A percentile compares a stretch with the other conserved stretches of the same genome.
phyloP scores from a whole-genome alignment of 2,888 invertebrate genomes.

The Drosophila colorata region DNA sequence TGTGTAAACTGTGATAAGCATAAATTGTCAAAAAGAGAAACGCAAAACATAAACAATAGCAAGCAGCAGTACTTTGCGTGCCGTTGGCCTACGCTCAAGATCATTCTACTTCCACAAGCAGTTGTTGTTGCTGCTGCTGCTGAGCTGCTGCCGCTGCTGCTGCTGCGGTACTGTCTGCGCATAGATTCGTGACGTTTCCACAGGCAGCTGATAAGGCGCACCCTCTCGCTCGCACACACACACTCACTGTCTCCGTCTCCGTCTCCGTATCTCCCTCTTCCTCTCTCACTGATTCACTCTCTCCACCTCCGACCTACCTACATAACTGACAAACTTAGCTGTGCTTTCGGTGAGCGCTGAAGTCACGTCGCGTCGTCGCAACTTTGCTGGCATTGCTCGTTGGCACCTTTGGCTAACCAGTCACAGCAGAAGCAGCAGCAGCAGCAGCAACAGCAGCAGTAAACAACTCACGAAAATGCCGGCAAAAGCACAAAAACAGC shows the following conservation, averaged over 20 bases:
- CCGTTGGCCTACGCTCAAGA: conserved; percentile 31
- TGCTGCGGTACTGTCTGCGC: conserved; percentile 29
- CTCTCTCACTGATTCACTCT: background rate
- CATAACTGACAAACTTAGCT: conserved; percentile 26
- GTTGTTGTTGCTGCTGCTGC: conserved; percentile 9
- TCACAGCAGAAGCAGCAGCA: conserved; percentile 35
- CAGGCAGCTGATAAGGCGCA: conserved; percentile 48
- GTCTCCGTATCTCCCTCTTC: background rate
- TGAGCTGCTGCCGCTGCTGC: background rate
- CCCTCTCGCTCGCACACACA: conserved; percentile 6
- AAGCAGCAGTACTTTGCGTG: conserved; percentile 10
- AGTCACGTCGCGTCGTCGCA: conserved; percentile 38
- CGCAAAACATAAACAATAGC: conserved; percentile 17
- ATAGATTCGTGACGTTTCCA: conserved; percentile 47
- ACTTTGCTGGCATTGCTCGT: conserved; percentile 53
- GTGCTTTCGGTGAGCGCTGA: conserved; percentile 47
- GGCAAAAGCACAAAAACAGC: conserved; percentile 21
- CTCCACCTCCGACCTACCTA: background rate
- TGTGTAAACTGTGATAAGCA: conserved; percentile 39
- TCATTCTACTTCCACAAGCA: conserved; percentile 40
- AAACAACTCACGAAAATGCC: conserved; percentile 53
- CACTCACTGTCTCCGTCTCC: background rate
- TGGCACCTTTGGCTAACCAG: conserved; percentile 59
- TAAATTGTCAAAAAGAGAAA: conserved; percentile 33
- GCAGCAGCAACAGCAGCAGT: conserved; percentile 23